Evolutionary conservation across 1,140 invertebrate species (phyloP), one percentile per base, ranked within the genome.

Genomic region (Drosophila elegans): DNA sequence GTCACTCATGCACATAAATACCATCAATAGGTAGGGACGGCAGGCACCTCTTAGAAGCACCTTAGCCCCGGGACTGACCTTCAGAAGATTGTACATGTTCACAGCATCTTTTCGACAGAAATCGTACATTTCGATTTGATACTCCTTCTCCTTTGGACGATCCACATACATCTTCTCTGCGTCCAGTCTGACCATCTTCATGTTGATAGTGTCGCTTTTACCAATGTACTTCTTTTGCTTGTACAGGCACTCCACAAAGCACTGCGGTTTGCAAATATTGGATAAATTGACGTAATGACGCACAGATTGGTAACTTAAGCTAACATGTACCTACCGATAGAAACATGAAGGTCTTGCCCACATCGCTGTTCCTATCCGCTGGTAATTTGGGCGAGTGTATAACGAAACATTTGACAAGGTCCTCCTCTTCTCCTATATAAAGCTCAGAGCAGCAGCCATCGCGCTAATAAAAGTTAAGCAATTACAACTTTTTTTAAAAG

Each of bases 121-220:
- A 0, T 90, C 86, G 10, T 48, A 80, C 79, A 74, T 60, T 16
- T 48, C 54, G 6, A 90, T 60, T 13, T 80, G 63, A 34, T 90
- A 90, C 0, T 74, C 73, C 53, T 71, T 76, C 41, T 90, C 86
- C 29, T 90, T 90, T 4, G 86, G 82, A 1, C 82, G 56, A 12
- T 61, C 51, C 3, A 13, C 59, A 10, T 64, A 90, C 1, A 45
- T 34, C 0, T 55, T 74, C 10, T 86, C 82, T 1, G 82, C 88
- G 29, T 90, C 69, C 9, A 78, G 12, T 21, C 78, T 82, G 2
- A 90, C 86, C 79, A 86, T 86, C 25, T 90, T 91, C 86, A 90
- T 90, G 12, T 90, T 86, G 5, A 90, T 82, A 1, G 56, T 72
- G 6, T 90, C 82, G 32, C 66, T 66, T 44, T 90, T 90, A 1